These are phyloP conservation scores for Dioctria linearis DNA, from an alignment of 2,888 invertebrate genomes.

Conservation along the genomic window DNA sequence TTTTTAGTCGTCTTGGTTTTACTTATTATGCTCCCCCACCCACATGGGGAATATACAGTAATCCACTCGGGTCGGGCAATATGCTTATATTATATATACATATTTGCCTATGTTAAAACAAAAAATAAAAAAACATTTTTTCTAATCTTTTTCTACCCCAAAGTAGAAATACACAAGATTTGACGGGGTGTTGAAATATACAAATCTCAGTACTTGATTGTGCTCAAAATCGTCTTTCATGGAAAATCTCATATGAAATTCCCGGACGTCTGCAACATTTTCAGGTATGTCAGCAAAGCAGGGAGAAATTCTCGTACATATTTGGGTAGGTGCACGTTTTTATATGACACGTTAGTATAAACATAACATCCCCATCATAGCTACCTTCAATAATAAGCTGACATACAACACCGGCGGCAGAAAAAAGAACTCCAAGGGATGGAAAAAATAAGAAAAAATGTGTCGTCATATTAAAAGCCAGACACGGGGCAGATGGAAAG, in stretches of 20 bases:
- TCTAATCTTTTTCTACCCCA: no score
- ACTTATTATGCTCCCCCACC: no score
- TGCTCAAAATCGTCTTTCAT: not conserved
- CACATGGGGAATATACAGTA: no score
- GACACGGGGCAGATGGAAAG: constrained; percentile 51
- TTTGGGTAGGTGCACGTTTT: not conserved
- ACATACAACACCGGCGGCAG: constrained; percentile 25
- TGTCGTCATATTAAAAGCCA: constrained; percentile 48
- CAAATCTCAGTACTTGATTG: constrained; percentile 9
- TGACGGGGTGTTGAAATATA: not conserved
- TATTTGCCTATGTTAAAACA: no score
- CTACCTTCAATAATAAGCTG: constrained; percentile 50
- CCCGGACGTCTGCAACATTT: constrained; percentile 1
- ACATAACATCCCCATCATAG: constrained; percentile 48
- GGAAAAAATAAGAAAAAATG: constrained; percentile 32
- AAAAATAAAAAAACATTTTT: no score
- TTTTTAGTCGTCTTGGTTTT: no score
- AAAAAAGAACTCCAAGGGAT: constrained; percentile 5
- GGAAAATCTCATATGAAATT: constrained; percentile 32
- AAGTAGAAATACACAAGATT: not conserved
- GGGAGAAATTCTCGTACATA: not conserved
- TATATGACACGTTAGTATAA: constrained; percentile 30
- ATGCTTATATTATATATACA: no score
- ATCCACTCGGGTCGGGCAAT: no score
- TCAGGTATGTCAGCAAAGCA: constrained; percentile 10